These are phyloP conservation scores for Notothenia rossii DNA, from an alignment of 2,113 vertebrate genomes.

Conservation along the genomic window DNA sequence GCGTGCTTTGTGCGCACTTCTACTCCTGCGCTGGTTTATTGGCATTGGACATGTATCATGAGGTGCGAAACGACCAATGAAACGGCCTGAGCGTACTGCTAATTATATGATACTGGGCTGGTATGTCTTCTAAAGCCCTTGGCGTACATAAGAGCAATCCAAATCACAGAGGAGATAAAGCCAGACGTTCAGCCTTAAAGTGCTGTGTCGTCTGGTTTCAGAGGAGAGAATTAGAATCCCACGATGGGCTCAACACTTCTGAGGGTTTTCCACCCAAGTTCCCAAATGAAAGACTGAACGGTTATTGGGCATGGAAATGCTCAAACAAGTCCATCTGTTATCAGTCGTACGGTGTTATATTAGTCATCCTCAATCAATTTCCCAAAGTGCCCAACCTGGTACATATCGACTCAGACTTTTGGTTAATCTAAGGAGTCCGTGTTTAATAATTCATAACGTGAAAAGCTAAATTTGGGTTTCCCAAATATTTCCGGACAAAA, in stretches of 20 bases:
- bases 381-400: constrained; percentile 2
- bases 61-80: background rate
- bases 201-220: constrained; percentile 26
- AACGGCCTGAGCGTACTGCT: background rate
- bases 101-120: background rate
- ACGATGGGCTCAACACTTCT: constrained; percentile 31
- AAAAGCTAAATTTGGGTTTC: constrained; percentile 67
- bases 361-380: constrained; percentile 19
- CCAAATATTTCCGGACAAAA: constrained; percentile 69
- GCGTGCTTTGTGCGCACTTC: background rate
- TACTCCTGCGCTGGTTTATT: background rate
- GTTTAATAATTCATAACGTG: constrained; percentile 65
- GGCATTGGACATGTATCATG: background rate
- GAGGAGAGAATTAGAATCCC: constrained; percentile 27
- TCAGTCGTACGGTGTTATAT: constrained; percentile 3
- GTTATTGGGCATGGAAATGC: constrained; percentile 16
- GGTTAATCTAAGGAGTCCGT: constrained; percentile 44
- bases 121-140: constrained; percentile 18
- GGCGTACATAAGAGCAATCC: constrained; percentile 1
- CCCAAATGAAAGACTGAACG: constrained; percentile 29
- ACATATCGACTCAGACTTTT: constrained; percentile 17
- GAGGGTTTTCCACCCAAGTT: constrained; percentile 39
- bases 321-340: background rate
- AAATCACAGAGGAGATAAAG: constrained; percentile 21
- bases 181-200: constrained; percentile 22